Base-by-base conservation (phyloP, 2,888 invertebrate genomes). In the Eupithecia subumbrata region DNA sequence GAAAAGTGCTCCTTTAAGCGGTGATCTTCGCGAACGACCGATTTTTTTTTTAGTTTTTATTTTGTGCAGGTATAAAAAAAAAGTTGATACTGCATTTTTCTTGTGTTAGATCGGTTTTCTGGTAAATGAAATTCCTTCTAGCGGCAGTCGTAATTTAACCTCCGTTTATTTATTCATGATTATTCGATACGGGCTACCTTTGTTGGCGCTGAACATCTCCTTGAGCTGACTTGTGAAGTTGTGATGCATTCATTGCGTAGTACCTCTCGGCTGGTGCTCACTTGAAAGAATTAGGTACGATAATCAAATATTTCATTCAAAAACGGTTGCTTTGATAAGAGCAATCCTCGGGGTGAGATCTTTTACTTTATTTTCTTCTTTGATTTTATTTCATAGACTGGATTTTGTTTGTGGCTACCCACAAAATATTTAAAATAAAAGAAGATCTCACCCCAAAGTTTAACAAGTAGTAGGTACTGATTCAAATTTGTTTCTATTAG, bases 1-100 rank as follows among this genome's bases (percentile, higher is more conserved):
- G 87, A 91, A 92, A 90, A 90, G 91, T 91, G 91, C 89, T 88
- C 88, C 89, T 85, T 84, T 80, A 84, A 69, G 86, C 88, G 90
- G 88, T 89, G 89, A 90, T 85, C 89, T 85, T 83, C 77, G 83
- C 81, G 73, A 79, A 77, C 75, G 80, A 81, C 22, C 84, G 82
- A 82, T 82, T 87, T 86, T 85, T n/a, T 84, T 85, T 84, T 86
- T 14, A 83, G 76, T 85, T 70, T 74, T 72, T 34, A 22, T 84
- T 86, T 86, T 85, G 82, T 86, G 86, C 85, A 85, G 84, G 84
- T 87, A 60, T 85, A 81, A 30, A 70, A 80, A 72, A 76, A 76
- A 73, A 22, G 34, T 40, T 66, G 64, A 11, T 64, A 11, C 25
- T 60, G 60, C 12, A 25, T 22, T 5, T 22, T 40, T 30, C 30